A percentile compares a stretch with the other conserved stretches of the same genome.
These are phyloP conservation scores for Scaptomyza polygonia DNA, from an alignment of 2,888 invertebrate species.

Conservation along the genomic window DNA sequence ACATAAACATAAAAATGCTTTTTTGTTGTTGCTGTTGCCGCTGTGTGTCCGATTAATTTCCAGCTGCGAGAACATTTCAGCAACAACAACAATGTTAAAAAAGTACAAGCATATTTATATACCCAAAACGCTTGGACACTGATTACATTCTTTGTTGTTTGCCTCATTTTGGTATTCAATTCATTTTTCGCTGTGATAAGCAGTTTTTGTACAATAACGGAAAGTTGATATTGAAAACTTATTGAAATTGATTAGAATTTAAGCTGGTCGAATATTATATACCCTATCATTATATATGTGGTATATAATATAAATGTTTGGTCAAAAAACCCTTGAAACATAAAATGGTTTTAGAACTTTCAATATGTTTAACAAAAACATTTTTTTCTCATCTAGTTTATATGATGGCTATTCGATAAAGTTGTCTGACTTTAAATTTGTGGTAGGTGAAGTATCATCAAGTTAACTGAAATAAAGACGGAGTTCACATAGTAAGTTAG, in stretches of 20 bases:
- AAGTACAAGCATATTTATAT: constrained; percentile 5
- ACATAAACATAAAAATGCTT: constrained; percentile 76
- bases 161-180: constrained; percentile 35
- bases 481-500: neutral
- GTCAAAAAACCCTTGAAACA: no score
- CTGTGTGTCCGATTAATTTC: constrained; percentile 64
- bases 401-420: neutral
- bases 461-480: neutral
- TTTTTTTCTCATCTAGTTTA: neutral
- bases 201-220: constrained; percentile 31
- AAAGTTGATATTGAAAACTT: constrained; percentile 44
- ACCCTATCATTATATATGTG: neutral
- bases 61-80: constrained; percentile 79
- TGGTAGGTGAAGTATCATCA: neutral
- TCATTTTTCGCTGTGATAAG: constrained; percentile 66
- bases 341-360: no score
- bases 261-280: neutral
- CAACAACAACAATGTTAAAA: constrained; percentile 18
- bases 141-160: constrained; percentile 37
- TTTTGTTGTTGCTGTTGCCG: constrained; percentile 50
- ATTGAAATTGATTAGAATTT: neutral
- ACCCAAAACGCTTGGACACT: constrained; percentile 7
- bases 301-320: neutral
- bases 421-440: no score
- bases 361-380: no score